Conservation (phyloP, 2,888 invertebrate genomes). For the Synanthedon andrenaeformis region DNA sequence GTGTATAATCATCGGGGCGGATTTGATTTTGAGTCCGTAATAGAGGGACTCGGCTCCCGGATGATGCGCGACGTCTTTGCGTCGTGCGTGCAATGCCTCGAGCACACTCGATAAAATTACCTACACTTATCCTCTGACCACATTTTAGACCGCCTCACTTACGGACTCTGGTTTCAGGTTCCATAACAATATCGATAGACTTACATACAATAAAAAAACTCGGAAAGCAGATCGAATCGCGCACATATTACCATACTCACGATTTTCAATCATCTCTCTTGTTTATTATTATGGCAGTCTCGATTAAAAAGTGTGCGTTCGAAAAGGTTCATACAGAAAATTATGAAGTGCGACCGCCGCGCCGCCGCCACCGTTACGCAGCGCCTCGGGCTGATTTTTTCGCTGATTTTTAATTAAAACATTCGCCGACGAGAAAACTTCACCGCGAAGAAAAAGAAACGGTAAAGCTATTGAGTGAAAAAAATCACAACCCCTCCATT, state of each 20-base stretch:
- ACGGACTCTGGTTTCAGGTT: constrained; percentile 13
- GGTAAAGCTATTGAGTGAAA: constrained; percentile 30
- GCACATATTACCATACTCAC: not conserved
- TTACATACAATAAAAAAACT: not conserved
- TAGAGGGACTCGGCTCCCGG: constrained; percentile 25
- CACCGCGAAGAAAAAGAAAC: constrained; percentile 33
- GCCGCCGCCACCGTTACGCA: constrained; percentile 15
- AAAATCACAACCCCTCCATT: constrained; percentile 36
- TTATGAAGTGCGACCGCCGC: constrained; percentile 16
- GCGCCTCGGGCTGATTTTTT: constrained; percentile 16
- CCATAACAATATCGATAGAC: not conserved
- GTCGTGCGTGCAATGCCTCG: constrained; percentile 55
- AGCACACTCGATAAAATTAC: constrained; percentile 61
- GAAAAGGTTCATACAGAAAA: constrained; percentile 17
- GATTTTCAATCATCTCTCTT: not conserved
- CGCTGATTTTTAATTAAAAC: constrained; percentile 45
- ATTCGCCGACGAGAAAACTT: constrained; percentile 32
- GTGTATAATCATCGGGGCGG: not conserved
- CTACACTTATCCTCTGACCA: constrained; percentile 47
- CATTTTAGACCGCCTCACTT: constrained; percentile 40
- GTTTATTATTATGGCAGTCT: not conserved
- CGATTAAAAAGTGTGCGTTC: not conserved
- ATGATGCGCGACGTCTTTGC: constrained; percentile 44
- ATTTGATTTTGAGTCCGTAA: not conserved
- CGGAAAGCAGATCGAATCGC: not conserved